phyloP scores from a whole-genome alignment of 2,888 invertebrate species.

The Thymelicus sylvestris region DNA sequence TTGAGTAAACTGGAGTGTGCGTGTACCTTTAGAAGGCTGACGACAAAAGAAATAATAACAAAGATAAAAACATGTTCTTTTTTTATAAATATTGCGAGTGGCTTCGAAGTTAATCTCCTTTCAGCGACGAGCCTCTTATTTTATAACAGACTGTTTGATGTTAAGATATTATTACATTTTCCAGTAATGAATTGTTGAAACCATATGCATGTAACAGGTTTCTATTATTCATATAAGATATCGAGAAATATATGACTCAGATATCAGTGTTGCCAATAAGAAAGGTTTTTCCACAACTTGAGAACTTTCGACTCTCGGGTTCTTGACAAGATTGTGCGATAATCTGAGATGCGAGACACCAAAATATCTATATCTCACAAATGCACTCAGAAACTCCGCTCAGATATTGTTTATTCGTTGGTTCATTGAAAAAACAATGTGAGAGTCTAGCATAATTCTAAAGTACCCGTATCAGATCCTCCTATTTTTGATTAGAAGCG shows the following conservation, averaged over 20 bases:
- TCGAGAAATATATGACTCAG: neutral
- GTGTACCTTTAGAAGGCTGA: constrained; percentile 10
- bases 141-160: neutral
- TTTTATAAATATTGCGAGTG: constrained; percentile 48
- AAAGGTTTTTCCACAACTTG: too few species aligned
- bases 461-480: too few species aligned
- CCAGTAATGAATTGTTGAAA: neutral
- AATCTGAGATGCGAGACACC: too few species aligned
- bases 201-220: neutral
- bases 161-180: neutral
- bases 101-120: constrained; percentile 3
- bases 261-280: neutral
- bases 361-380: too few species aligned
- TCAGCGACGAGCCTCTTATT: neutral
- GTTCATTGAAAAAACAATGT: too few species aligned
- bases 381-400: too few species aligned
- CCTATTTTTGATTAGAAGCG: too few species aligned
- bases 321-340: too few species aligned
- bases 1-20: constrained; percentile 62
- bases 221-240: neutral
- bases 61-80: constrained; percentile 33
- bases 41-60: constrained; percentile 18
- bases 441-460: too few species aligned
- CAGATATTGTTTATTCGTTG: too few species aligned
- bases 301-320: too few species aligned